A percentile compares a stretch with the other conserved stretches of the same genome.
phyloP scores from a whole-genome alignment of 2,113 vertebrate genomes.

The Hemiprocne comata region DNA sequence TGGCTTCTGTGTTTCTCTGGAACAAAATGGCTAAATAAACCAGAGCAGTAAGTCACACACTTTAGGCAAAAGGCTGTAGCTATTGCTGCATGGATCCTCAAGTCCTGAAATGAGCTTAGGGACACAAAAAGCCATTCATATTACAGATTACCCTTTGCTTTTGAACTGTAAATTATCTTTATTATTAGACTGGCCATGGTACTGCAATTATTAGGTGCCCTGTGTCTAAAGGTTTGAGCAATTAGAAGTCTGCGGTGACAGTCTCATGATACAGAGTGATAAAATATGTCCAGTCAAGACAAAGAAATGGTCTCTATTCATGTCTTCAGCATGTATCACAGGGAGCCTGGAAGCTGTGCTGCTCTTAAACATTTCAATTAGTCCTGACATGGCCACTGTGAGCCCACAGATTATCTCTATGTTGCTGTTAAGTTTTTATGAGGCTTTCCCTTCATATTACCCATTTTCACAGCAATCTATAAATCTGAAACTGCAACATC shows the following conservation, averaged over 20 bases:
- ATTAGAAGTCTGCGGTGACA: conserved; percentile 72
- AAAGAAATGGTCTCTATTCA: conserved; percentile 67
- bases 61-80: neutral
- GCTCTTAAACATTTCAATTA: conserved; percentile 75
- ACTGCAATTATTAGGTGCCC: conserved; percentile 78
- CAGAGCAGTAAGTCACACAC: conserved; percentile 15
- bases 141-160: conserved; percentile 70
- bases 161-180: conserved; percentile 81
- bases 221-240: conserved; percentile 77
- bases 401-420: conserved; percentile 66
- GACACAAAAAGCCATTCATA: conserved; percentile 68
- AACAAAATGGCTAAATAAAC: conserved; percentile 45
- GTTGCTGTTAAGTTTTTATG: conserved; percentile 68
- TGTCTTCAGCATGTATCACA: conserved; percentile 66
- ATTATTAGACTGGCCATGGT: conserved; percentile 73
- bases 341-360: conserved; percentile 42
- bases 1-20: neutral
- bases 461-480: conserved; percentile 55
- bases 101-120: conserved; percentile 55
- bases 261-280: conserved; percentile 66
- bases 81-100: conserved; percentile 32
- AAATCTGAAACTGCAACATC: conserved; percentile 70
- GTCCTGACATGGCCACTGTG: conserved; percentile 60
- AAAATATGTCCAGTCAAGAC: conserved; percentile 76
- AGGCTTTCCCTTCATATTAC: conserved; percentile 62